Base-by-base conservation (phyloP, 1,140 invertebrate genomes). In the Drosophila sp. region DNA sequence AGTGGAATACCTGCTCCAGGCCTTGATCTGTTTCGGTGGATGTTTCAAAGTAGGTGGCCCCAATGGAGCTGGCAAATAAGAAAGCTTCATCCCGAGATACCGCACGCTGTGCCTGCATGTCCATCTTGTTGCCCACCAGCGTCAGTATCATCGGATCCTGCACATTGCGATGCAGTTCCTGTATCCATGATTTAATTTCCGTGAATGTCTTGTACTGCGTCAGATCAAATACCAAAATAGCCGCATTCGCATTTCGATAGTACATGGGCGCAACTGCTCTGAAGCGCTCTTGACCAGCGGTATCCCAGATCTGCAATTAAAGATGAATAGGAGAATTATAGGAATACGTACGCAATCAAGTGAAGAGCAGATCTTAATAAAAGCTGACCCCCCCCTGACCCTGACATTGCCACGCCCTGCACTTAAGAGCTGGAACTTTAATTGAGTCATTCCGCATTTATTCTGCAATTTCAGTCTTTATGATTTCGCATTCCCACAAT, bases 251-350 rank as follows among this genome's bases (percentile, higher is more conserved):
- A 79, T 97, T 97, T 78, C 97, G 93, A 92, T 98, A 98, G 91
- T 98, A 98, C 96, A 98, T 97, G 5, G 97, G 97, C 0, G 96
- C 96, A 94, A 98, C 95, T 0, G 97, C 95, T 64, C 95, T 94
- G 92, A 97, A 98, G 76, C 97, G 93, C 91, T 96, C 95, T 91
- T 97, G 96, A 0, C 97, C 97, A 7, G 97, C 97, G 5, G 97
- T 98, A 90, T 98, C 97, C 97, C 97, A 97, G 27, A 96, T 95
- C 96, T 94, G 69, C 9, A 79, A 76, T 25, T 7, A 41, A 18
- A 16, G 27, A 61, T 21, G 90, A 90, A 77, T 3, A 64, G 21
- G 13, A 61, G 7, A 21, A 21, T 21, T 21, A 21, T 21, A 4
- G 21, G 1, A 21, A 38, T 63, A 32, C 62, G 48, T 54, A 36